These are phyloP conservation scores for Serilophus lunatus DNA, from an alignment of 2,113 vertebrate genomes.

Conservation along the genomic window DNA sequence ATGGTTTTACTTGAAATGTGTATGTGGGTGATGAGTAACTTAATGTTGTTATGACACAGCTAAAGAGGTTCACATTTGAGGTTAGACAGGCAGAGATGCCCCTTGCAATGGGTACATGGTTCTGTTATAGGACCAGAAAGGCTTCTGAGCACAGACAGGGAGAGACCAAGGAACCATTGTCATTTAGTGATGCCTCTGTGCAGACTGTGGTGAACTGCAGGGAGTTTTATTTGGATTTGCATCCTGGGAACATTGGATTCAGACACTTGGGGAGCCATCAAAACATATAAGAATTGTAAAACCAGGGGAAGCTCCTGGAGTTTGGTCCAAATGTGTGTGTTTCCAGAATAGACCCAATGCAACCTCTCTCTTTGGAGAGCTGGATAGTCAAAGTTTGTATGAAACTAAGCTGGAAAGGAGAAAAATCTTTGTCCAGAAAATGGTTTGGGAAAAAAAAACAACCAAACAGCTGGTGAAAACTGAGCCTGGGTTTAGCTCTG, in stretches of 20 bases:
- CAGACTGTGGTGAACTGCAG: not conserved
- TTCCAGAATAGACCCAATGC: not conserved
- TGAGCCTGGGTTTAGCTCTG: not conserved
- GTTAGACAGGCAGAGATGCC: not conserved
- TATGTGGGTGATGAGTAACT: not conserved
- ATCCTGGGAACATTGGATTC: not conserved
- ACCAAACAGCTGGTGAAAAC: not conserved
- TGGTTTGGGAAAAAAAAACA: not conserved
- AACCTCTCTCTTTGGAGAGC: not conserved
- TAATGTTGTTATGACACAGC: not conserved
- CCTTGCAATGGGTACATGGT: fast-evolving
- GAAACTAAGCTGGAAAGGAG: not conserved
- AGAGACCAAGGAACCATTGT: fast-evolving
- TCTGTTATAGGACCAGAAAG: not conserved
- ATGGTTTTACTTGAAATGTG: not conserved
- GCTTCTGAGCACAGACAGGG: not conserved
- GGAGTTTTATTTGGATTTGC: not conserved
- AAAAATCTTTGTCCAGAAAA: not conserved
- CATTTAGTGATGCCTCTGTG: not conserved
- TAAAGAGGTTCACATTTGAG: not conserved
- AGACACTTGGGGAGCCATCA: not conserved
- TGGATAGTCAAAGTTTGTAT: not conserved
- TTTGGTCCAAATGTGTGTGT: not conserved
- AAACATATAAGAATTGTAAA: not conserved
- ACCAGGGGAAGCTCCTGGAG: not conserved